Evolutionary conservation across 2,797 vertebrate species (phyloP).

Genomic region (Ceyx erithaca): DNA sequence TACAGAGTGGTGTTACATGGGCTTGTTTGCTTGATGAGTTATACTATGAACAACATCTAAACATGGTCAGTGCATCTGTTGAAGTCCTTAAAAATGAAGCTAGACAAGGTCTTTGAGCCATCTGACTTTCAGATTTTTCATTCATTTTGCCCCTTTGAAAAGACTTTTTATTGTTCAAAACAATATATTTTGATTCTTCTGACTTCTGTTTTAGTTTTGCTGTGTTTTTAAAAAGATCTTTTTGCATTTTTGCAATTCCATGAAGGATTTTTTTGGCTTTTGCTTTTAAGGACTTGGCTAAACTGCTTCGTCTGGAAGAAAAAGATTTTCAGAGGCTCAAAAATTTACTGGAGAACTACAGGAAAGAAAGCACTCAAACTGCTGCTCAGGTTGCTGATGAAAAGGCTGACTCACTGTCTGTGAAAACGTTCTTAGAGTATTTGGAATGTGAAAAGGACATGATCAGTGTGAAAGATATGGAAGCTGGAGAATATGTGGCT

Average conservation of each 20-base stretch:
- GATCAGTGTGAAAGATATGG: conserved; percentile 81
- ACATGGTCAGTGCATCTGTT: background rate
- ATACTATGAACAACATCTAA: background rate
- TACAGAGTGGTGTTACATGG: background rate
- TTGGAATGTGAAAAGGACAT: conserved; percentile 85
- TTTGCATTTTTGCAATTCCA: background rate
- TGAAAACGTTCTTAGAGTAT: conserved; percentile 89
- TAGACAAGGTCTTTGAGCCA: background rate
- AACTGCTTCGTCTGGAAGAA: conserved; percentile 80
- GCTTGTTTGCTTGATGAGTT: background rate
- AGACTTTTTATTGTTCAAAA: background rate
- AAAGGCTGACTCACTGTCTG: conserved; percentile 75
- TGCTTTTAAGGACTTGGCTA: conserved; percentile 77
- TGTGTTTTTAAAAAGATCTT: background rate
- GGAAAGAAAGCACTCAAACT: conserved; percentile 79
- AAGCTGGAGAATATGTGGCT: conserved; percentile 74
- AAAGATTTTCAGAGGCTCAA: conserved; percentile 84
- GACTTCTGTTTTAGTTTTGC: background rate
- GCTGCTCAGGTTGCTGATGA: conserved; percentile 85
- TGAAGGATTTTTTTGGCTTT: background rate
- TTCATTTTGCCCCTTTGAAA: background rate
- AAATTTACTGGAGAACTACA: conserved; percentile 85
- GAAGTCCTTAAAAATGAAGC: background rate
- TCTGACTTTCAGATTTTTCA: background rate
- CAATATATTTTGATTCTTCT: background rate